Evolutionary conservation across 1,140 invertebrate species (phyloP), one percentile per base, ranked within the genome.

Genomic region (Drosophila dunni): DNA sequence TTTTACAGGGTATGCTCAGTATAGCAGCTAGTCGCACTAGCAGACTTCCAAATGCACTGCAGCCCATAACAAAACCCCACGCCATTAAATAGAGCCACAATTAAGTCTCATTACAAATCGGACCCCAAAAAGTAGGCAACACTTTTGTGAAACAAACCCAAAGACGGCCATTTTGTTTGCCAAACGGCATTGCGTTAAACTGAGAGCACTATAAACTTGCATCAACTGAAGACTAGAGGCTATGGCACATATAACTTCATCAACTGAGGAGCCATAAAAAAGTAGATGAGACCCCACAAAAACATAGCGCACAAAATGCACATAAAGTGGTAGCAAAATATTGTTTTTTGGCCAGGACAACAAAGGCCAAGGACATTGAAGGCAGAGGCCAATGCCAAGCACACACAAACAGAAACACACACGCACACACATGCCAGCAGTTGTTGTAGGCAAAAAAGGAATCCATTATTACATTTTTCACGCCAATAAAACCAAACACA

Each of bases 401-500:
- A 68, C 38, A 54, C 63, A 70, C 40, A 70, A 20, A 20, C 20
- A 70, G 24, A 29, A 29, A 5, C 69, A 51, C 51, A 48, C 50
- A 66, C 34, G 64, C 17, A 63, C 34, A 68, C 17, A 63, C 24
- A 17, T 51, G 60, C 51, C 24, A 29, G 24, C 24, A 29, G 15
- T 46, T 42, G 45, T n/a, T 54, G 34, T 66, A 56, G 24, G 60
- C 66, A 57, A 57, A 64, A 51, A 46, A 71, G 68, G 68, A 72
- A 56, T 75, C 79, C 83, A 79, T 82, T 86, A 86, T 86, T 86
- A 86, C 83, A 82, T 86, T 82, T 86, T 86, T 86, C 82, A 86
- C 82, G 78, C 82, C 82, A 86, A 88, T 86, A 79, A 86, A 88
- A 88, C 76, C 83, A 88, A 88, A 82, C 67, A 86, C 83, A 86